Conservation (phyloP, 2,797 vertebrate species). For the Iguana delicatissima region DNA sequence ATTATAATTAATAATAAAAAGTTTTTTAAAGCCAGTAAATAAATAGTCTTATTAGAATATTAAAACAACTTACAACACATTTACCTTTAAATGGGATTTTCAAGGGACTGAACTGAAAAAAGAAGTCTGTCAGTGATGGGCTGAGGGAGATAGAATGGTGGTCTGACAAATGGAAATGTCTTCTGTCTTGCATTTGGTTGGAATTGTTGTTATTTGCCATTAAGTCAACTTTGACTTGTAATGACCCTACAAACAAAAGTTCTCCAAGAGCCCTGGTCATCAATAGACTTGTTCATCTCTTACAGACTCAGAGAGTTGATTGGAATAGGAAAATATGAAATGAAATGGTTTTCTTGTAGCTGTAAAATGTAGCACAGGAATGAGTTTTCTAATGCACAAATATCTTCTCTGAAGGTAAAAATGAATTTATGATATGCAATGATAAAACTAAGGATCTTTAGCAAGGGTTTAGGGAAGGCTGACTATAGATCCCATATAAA, state of each 20-base stretch:
- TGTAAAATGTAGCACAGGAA: not conserved
- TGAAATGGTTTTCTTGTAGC: not conserved
- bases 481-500: constrained; percentile 2
- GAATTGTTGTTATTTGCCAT: no score
- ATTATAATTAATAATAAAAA: no score
- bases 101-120: not conserved
- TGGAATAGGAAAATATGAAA: constrained; percentile 1
- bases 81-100: not conserved
- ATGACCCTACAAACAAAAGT: no score
- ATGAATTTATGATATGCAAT: not conserved
- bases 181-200: not conserved
- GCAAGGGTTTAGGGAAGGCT: not conserved
- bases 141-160: not conserved
- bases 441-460: constrained; percentile 22
- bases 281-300: no score
- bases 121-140: not conserved
- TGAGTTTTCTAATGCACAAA: constrained; percentile 12
- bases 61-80: no score
- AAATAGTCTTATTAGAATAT: no score
- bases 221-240: no score
- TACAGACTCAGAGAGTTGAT: not conserved
- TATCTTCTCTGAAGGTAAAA: constrained; percentile 11
- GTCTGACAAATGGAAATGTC: not conserved
- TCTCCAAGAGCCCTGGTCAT: no score
- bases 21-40: no score